Evolutionary conservation across 2,113 vertebrate genomes (phyloP).

Genomic region (Dasypus novemcinctus): DNA sequence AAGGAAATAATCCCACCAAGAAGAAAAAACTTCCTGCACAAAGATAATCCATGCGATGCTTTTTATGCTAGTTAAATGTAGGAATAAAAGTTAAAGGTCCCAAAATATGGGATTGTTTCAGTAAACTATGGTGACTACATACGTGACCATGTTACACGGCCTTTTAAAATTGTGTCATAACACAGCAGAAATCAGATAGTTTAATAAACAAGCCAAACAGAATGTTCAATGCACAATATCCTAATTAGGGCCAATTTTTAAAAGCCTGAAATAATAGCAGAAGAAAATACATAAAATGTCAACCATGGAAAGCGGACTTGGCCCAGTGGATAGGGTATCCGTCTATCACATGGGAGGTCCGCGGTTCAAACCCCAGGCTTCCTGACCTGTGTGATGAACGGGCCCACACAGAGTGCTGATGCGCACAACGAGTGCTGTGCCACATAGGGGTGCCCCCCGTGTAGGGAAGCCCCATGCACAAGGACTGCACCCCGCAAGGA

Average conservation of each 20-base stretch:
- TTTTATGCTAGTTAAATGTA: background rate
- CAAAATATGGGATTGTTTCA: background rate
- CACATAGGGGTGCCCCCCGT: no score
- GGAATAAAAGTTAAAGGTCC: background rate
- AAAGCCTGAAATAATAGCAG: background rate
- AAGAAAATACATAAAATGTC: background rate
- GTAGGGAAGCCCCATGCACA: no score
- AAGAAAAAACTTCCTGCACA: background rate
- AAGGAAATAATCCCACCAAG: background rate
- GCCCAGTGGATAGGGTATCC: no score
- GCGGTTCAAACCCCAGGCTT: no score
- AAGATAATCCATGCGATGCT: background rate
- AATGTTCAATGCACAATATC: background rate
- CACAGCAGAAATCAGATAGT: no score
- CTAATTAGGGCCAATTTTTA: background rate
- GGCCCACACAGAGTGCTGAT: no score
- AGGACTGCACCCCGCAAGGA: no score
- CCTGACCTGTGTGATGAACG: no score
- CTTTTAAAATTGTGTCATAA: background rate
- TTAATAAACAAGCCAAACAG: background rate
- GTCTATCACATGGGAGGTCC: no score
- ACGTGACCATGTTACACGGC: background rate
- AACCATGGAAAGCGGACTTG: no score
- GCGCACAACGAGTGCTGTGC: no score
- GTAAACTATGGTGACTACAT: background rate